These are phyloP conservation scores for Caerostris darwini DNA, from an alignment of 1,140 invertebrate species.

Conservation along the genomic window DNA sequence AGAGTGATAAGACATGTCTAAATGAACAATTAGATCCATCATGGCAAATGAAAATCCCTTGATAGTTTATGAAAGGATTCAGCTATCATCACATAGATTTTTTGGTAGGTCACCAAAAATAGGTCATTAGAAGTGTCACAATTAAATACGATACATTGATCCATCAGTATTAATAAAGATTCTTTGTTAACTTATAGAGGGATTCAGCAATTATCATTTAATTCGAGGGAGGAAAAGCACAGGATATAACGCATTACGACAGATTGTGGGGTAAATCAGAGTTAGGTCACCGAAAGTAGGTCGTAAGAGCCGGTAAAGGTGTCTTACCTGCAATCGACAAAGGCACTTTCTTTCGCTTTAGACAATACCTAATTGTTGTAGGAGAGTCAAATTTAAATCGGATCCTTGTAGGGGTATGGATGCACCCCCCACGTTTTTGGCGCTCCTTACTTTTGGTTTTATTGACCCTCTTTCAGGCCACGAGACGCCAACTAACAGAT, in stretches of 20 bases:
- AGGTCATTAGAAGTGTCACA: too few species aligned
- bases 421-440: neutral
- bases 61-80: too few species aligned
- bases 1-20: too few species aligned
- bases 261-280: neutral
- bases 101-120: too few species aligned
- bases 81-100: too few species aligned
- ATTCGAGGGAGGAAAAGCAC: neutral
- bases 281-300: constrained; percentile 24
- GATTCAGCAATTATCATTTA: neutral
- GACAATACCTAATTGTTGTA: constrained; percentile 19
- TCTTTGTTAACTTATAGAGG: neutral
- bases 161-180: neutral
- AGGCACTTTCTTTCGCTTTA: neutral
- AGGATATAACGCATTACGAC: neutral
- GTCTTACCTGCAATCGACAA: constrained; percentile 33
- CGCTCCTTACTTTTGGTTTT: constrained; percentile 17
- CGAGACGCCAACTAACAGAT: constrained; percentile 8
- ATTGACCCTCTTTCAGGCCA: constrained; percentile 20
- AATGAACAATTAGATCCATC: too few species aligned
- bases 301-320: neutral
- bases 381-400: constrained; percentile 19
- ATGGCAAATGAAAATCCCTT: too few species aligned
- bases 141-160: constrained; percentile 17
- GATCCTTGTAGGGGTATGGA: constrained; percentile 14